Conservation (phyloP, 2,888 invertebrate genomes). For the Chymomyza caudatula region DNA sequence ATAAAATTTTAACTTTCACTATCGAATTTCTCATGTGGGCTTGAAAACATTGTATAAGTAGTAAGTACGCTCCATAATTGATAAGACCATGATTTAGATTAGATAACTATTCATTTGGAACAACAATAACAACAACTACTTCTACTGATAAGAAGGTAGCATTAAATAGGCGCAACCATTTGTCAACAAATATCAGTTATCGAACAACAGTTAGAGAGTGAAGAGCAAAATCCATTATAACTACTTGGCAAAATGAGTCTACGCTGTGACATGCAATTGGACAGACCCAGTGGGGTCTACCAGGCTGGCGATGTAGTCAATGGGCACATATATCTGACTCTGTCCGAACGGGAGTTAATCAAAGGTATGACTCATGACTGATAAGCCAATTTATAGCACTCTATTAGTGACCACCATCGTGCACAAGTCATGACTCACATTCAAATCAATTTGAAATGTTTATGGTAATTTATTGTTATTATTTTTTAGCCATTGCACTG, state of each 20-base stretch:
- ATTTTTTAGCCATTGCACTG: conserved; percentile 55
- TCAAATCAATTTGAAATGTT: conserved; percentile 3
- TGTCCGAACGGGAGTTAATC: conserved; percentile 54
- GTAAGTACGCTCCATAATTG: background rate
- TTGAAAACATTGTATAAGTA: background rate
- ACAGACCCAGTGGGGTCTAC: conserved; percentile 52
- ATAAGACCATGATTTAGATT: conserved; percentile 29
- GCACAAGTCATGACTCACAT: background rate
- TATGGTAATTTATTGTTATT: background rate
- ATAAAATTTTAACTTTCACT: background rate
- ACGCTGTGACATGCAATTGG: conserved; percentile 55
- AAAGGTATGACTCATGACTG: conserved; percentile 54
- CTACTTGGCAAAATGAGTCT: conserved; percentile 39
- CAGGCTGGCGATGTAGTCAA: conserved; percentile 63
- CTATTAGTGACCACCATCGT: background rate
- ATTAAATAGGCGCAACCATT: conserved; percentile 43
- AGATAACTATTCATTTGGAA: conserved; percentile 38
- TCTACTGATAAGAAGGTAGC: conserved; percentile 44
- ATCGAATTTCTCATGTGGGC: background rate
- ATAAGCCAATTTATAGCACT: conserved; percentile 44
- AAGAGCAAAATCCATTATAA: conserved; percentile 19
- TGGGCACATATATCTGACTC: conserved; percentile 48
- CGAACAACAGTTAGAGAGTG: conserved; percentile 21
- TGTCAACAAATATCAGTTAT: conserved; percentile 43
- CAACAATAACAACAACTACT: conserved; percentile 12